Evolutionary conservation across 2,113 vertebrate genomes (phyloP).

Genomic region (Microtus montanus): DNA sequence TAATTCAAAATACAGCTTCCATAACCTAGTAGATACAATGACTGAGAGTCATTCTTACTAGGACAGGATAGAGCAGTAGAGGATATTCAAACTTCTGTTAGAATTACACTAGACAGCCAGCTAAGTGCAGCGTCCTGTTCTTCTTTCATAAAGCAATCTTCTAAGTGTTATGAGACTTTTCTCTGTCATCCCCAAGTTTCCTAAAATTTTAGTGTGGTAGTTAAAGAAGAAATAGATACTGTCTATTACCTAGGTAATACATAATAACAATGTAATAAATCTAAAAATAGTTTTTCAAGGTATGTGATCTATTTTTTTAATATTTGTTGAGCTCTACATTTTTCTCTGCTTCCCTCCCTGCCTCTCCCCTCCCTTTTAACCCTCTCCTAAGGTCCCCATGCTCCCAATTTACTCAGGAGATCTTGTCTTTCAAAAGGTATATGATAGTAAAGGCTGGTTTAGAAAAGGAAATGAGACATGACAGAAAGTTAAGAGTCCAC

Average conservation of each 20-base stretch:
- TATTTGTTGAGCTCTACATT: too few relatives aligned
- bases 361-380: too few relatives aligned
- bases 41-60: not conserved
- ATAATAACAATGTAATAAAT: not conserved
- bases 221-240: not conserved
- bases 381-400: too few relatives aligned
- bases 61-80: not conserved
- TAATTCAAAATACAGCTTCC: not conserved
- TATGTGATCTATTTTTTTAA: too few relatives aligned
- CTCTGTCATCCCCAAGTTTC: not conserved
- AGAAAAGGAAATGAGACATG: not conserved
- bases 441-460: not conserved
- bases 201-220: not conserved
- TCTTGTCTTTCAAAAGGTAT: too few relatives aligned
- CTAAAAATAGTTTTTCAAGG: not conserved
- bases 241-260: not conserved
- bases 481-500: not conserved
- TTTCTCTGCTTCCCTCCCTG: too few relatives aligned
- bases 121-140: not conserved
- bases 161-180: not conserved
- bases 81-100: not conserved
- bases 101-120: not conserved
- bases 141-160: constrained; percentile 5
- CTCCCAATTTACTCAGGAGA: too few relatives aligned
- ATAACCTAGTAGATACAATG: not conserved